Evolutionary conservation across 2,888 invertebrate species (phyloP), one percentile per base, ranked within the genome.

Genomic region (Nyleta sp.): DNA sequence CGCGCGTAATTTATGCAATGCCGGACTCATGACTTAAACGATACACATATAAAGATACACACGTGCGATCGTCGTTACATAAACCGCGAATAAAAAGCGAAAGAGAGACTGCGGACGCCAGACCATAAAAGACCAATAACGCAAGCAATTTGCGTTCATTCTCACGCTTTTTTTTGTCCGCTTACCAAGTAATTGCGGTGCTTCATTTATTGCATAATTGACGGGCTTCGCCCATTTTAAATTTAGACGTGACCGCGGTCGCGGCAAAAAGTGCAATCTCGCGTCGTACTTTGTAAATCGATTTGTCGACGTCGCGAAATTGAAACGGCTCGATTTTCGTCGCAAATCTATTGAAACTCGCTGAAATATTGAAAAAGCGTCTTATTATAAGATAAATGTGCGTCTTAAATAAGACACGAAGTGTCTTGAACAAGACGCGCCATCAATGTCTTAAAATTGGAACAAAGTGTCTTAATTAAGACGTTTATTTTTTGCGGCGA

Each of bases 131-230:
- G 28, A 3, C 28, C 2, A 28, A 28, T 28, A 28, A 10, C 28
- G 28, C 28, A 10, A 28, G 20, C 57, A 33, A 76, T 76, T 70
- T 57, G 28, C 50, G 40, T 57, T 64, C 44, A 76, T 64, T 76
- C 68, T 68, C 48, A 15, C 35, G 35, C 10, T 35, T 35, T 64
- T 38, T 44, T 64, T 38, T 44, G 33, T 11, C 8, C 31, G 38
- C 28, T 33, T 40, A 44, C 59, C 55, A 46, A 42, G 62, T 62
- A 57, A 70, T 70, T 65, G 50, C 57, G 60, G 11, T 24, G 60
- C 10, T 67, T 74, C 53, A 59, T 38, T 42, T 62, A 55, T 68
- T 75, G 57, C 53, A 75, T 68, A 75, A 75, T 59, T 65, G 18
- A 44, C 11, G 11, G 40, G 46, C 40, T 62, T 64, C 55, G 11